Evolutionary conservation across 2,797 vertebrate species (phyloP).

Genomic region (Lutjanus argentimaculatus): DNA sequence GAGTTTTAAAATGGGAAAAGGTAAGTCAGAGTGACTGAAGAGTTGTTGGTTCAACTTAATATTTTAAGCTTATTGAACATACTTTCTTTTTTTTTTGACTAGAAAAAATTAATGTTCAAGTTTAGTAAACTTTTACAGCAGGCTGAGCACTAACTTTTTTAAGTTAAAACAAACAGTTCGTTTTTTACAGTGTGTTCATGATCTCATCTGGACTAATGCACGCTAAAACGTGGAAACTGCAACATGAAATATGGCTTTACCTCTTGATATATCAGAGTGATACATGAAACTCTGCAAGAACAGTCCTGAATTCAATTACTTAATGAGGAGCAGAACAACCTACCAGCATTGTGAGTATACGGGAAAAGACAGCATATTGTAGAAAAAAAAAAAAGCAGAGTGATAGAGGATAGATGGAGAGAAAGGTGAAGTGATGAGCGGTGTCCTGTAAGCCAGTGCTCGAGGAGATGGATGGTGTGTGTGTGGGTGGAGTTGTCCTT

Average conservation of each 20-base stretch:
- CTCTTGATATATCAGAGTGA: conserved; percentile 54
- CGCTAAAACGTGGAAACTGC: conserved; percentile 50
- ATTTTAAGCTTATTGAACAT: no score
- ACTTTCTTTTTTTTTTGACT: no score
- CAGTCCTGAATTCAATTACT: conserved; percentile 56
- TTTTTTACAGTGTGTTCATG: background rate
- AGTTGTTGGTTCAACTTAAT: no score
- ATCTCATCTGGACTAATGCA: conserved; percentile 50
- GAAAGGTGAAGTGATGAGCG: conserved; percentile 74
- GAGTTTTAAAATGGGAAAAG: no score
- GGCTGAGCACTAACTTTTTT: no score
- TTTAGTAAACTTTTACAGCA: no score
- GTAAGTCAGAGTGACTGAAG: no score
- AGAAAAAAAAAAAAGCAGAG: conserved; percentile 19
- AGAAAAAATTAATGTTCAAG: no score
- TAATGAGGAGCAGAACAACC: conserved; percentile 62
- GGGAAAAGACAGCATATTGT: conserved; percentile 18
- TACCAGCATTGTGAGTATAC: conserved; percentile 17
- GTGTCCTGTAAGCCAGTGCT: conserved; percentile 71
- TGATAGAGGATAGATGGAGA: conserved; percentile 60
- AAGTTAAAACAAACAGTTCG: no score
- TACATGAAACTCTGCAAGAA: conserved; percentile 45
- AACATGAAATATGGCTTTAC: conserved; percentile 51
- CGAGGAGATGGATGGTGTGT: conserved; percentile 73
- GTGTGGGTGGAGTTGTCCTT: conserved; percentile 83